Base-by-base conservation (phyloP, 2,888 invertebrate species). In the Agonopterix alstromeriana region DNA sequence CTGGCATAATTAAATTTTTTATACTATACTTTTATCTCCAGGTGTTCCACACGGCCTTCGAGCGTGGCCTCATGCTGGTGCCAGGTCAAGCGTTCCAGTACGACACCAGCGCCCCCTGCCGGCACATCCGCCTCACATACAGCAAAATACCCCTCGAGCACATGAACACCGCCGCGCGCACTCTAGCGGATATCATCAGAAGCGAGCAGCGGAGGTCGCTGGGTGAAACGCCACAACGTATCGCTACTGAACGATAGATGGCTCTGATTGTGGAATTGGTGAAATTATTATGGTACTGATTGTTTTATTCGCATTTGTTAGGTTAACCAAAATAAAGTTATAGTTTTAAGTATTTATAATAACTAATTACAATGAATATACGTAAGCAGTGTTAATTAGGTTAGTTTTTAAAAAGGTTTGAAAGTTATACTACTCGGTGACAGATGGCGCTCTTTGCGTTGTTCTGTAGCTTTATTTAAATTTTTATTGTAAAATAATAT, bases 71-170 rank as follows among this genome's bases (percentile, higher is more conserved):
- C 1, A 90, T 93, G 67, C 78, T 95, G 56, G 90, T 93, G 0
- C 95, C 95, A 0, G 96, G 95, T 0, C 93, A 92, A 53, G 93
- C 93, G 0, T 95, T 95, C 71, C 90, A 91, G 74, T 89, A 90
- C 46, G 92, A 94, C 72, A 83, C 89, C 0, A 77, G 78, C 40
- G 82, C 89, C 51, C 91, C 93, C 9, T 93, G 92, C 58, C 92
- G 91, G 43, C 93, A 92, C 67, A 77, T 95, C 46, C 82, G 96
- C 46, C 90, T 94, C 38, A 92, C 95, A 0, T 95, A 92, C 70
- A 93, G 95, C 46, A 91, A 92, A 63, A 91, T 93, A 10, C 72
- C 90, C 0, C 82, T 90, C 17, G 90, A 91, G 53, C 91, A 94
- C 55, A 94, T 95, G 81, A 90, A 92, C 50, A 70, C 79, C 54